phyloP scores from a whole-genome alignment of 2,113 vertebrate genomes.

The Percopsis transmontana region DNA sequence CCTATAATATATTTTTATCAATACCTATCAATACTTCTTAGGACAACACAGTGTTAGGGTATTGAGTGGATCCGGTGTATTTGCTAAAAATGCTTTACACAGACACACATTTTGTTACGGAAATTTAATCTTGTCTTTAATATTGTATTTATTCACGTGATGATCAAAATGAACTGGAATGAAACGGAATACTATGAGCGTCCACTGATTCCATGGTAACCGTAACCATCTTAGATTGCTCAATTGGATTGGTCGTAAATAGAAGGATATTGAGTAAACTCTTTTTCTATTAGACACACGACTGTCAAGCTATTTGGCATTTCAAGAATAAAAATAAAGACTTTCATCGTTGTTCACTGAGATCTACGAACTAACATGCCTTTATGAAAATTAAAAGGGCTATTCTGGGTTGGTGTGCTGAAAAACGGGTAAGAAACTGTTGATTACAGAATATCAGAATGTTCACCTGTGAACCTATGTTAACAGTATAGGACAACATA shows the following conservation, averaged over 20 bases:
- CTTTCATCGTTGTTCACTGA: conserved; percentile 7
- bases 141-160: too few relatives aligned
- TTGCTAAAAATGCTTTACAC: not conserved
- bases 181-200: conserved; percentile 44
- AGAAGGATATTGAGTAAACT: not conserved
- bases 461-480: not conserved
- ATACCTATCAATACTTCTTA: too few relatives aligned
- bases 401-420: not conserved
- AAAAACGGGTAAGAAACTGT: conserved; percentile 32
- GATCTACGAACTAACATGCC: not conserved
- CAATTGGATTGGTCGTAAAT: conserved; percentile 28
- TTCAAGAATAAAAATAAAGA: not conserved
- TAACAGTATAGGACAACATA: not conserved
- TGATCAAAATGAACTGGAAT: not conserved
- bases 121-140: too few relatives aligned
- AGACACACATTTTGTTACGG: not conserved
- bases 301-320: too few relatives aligned
- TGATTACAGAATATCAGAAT: not conserved
- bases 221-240: not conserved
- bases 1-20: too few relatives aligned
- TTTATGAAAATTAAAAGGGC: not conserved
- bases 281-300: conserved; percentile 29
- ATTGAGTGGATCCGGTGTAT: too few relatives aligned
- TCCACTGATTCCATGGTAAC: conserved; percentile 62
- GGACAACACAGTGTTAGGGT: too few relatives aligned